These are phyloP conservation scores for Tiliacea aurago DNA, from an alignment of 2,888 invertebrate species.

Conservation along the genomic window DNA sequence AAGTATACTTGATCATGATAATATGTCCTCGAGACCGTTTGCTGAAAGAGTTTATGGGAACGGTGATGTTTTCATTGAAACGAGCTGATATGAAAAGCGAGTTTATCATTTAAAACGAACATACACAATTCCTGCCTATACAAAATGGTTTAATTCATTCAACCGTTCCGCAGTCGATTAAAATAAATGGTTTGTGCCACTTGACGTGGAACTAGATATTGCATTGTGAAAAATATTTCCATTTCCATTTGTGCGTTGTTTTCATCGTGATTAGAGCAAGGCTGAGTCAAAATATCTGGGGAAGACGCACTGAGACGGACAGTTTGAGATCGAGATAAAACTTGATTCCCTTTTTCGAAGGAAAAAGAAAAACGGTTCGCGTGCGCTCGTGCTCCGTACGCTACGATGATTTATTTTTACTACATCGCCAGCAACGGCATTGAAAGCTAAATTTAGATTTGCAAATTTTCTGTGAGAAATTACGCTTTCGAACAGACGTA, in stretches of 20 bases:
- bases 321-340: conserved; percentile 53
- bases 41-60: conserved; percentile 30
- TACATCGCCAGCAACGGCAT: conserved; percentile 30
- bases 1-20: conserved; percentile 50
- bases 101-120: conserved; percentile 31
- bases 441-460: conserved; percentile 48
- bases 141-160: conserved; percentile 51
- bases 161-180: conserved; percentile 50
- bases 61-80: conserved; percentile 24
- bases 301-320: conserved; percentile 42
- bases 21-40: conserved; percentile 25
- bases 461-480: conserved; percentile 35
- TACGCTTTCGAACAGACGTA: background rate
- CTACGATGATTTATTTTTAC: conserved; percentile 56
- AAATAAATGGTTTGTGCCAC: conserved; percentile 47
- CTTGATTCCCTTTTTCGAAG: conserved; percentile 46
- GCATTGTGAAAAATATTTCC: conserved; percentile 34
- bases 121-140: conserved; percentile 37
- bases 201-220: conserved; percentile 43
- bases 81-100: conserved; percentile 11
- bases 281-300: conserved; percentile 29
- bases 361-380: conserved; percentile 64
- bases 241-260: conserved; percentile 41
- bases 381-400: conserved; percentile 51
- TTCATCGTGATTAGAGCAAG: conserved; percentile 31